phyloP scores from a whole-genome alignment of 2,888 invertebrate species.

The Beris chalybata region DNA sequence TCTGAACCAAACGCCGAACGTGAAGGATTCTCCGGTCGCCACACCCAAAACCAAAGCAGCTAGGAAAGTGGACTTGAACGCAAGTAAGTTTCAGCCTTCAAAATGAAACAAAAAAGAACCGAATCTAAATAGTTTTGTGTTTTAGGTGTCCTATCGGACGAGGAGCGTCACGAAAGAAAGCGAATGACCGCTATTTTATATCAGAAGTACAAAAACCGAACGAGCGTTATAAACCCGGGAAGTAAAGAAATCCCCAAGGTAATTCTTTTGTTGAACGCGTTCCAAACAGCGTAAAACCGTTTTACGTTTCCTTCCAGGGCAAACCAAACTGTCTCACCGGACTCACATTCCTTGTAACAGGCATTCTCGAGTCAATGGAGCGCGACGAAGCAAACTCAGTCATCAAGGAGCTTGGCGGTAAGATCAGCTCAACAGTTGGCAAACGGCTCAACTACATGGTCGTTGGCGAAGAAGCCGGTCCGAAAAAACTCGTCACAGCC shows the following conservation, averaged over 20 bases:
- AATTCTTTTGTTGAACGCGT: constrained; percentile 37
- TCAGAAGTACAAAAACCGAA: constrained; percentile 74
- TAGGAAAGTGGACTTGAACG: constrained; percentile 45
- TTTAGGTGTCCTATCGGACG: constrained; percentile 57
- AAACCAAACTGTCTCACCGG: constrained; percentile 71
- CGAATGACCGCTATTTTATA: constrained; percentile 68
- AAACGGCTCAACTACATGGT: constrained; percentile 80
- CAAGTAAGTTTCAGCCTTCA: constrained; percentile 43
- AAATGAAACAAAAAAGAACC: not conserved
- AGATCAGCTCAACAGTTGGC: constrained; percentile 72
- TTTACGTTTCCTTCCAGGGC: constrained; percentile 58
- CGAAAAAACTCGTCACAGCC: constrained; percentile 79
- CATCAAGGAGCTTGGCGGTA: constrained; percentile 79
- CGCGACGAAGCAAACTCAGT: constrained; percentile 75
- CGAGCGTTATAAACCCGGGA: constrained; percentile 80
- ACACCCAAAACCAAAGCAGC: constrained; percentile 25
- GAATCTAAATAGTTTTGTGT: constrained; percentile 4
- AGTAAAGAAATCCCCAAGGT: constrained; percentile 82
- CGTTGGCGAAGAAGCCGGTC: constrained; percentile 84
- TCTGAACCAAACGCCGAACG: not conserved
- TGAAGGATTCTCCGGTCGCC: not conserved
- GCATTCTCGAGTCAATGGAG: constrained; percentile 85
- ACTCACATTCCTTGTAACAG: constrained; percentile 76
- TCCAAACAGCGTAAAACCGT: not conserved
- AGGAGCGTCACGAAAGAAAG: constrained; percentile 70